These are phyloP conservation scores for Channallabes apus DNA, from an alignment of 2,797 vertebrate genomes.

Conservation along the genomic window DNA sequence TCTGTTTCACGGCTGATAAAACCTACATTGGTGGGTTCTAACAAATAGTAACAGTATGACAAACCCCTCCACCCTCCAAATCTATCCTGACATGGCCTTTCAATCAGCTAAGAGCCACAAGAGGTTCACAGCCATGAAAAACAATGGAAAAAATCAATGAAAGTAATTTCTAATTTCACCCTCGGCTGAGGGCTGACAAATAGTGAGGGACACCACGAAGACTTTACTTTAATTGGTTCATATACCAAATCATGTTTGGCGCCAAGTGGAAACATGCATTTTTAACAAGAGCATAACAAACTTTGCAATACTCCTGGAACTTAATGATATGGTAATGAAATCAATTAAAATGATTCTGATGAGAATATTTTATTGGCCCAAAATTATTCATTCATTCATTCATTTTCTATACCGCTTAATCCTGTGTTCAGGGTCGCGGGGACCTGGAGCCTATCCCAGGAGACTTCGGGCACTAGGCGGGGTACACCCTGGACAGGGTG, in stretches of 20 bases:
- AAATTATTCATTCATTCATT: too few species aligned
- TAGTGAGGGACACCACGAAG: conserved; percentile 18
- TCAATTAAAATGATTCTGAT: not conserved
- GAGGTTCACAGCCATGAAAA: conserved; percentile 45
- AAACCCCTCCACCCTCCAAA: conserved; percentile 3
- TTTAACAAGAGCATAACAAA: not conserved
- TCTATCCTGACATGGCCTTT: conserved; percentile 46
- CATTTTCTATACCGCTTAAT: too few species aligned
- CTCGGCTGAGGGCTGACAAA: conserved; percentile 19
- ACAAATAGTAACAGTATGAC: not conserved
- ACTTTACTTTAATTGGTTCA: conserved; percentile 25
- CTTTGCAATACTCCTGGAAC: not conserved
- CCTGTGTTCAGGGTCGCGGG: too few species aligned
- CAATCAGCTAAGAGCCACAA: conserved; percentile 58
- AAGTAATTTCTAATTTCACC: conserved; percentile 61
- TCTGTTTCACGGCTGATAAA: conserved; percentile 23
- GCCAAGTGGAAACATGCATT: not conserved
- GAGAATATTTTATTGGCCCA: not conserved
- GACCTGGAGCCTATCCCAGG: too few species aligned
- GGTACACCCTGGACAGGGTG: too few species aligned
- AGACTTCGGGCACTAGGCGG: too few species aligned
- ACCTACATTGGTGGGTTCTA: conserved; percentile 7
- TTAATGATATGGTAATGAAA: conserved; percentile 3
- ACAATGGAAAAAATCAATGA: conserved; percentile 61
- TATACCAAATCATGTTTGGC: conserved; percentile 29